A percentile compares a stretch with the other conserved stretches of the same genome.
These are phyloP conservation scores for Cetonia aurata DNA, from an alignment of 2,888 invertebrate genomes.

Conservation along the genomic window DNA sequence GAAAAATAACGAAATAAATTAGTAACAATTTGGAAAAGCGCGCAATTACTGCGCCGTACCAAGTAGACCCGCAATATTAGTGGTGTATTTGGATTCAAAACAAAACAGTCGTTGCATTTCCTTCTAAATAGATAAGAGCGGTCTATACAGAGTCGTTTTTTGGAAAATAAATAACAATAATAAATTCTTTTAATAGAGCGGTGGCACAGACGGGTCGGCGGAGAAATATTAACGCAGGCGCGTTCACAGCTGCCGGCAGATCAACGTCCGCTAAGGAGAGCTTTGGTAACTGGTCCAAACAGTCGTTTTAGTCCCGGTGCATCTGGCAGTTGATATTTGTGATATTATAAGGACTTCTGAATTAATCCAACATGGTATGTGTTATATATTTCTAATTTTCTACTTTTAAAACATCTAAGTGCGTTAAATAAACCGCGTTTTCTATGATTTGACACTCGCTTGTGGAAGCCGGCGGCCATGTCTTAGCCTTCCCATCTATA, in stretches of 20 bases:
- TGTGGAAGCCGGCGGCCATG: constrained; percentile 60
- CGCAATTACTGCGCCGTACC: constrained; percentile 54
- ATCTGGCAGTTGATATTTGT: constrained; percentile 61
- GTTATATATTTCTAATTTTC: constrained; percentile 35
- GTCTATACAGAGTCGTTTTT: constrained; percentile 1
- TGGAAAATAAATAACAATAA: constrained; percentile 42
- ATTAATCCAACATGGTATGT: constrained; percentile 65
- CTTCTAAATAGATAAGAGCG: constrained; percentile 8
- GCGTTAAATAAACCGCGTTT: constrained; percentile 1
- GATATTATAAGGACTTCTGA: constrained; percentile 56
- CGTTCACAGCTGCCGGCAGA: constrained; percentile 61
- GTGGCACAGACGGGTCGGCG: constrained; percentile 37
- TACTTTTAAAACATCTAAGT: constrained; percentile 20
- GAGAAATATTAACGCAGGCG: constrained; percentile 59
- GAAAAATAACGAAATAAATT: constrained; percentile 37
- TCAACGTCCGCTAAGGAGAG: constrained; percentile 66
- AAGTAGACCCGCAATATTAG: constrained; percentile 52
- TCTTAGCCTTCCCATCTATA: constrained; percentile 50
- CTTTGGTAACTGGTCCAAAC: constrained; percentile 61
- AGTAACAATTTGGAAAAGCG: constrained; percentile 55
- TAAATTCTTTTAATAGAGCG: constrained; percentile 46
- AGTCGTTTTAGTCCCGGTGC: constrained; percentile 62
- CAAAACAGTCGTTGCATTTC: not conserved
- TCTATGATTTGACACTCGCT: constrained; percentile 47
- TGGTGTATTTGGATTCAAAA: not conserved